Evolutionary conservation across 2,888 invertebrate genomes (phyloP).

Genomic region (Cheilosia vernalis): DNA sequence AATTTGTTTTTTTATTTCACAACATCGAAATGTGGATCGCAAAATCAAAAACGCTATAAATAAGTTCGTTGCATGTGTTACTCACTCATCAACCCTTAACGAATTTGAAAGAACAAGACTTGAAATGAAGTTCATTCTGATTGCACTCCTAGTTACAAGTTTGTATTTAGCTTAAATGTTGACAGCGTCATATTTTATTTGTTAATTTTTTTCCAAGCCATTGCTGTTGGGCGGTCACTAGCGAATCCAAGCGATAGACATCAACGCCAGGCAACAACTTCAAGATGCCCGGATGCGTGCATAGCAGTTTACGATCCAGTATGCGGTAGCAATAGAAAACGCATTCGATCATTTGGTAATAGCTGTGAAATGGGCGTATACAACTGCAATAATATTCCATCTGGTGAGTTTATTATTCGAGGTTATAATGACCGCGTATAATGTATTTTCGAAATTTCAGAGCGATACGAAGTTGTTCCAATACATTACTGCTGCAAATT

Average conservation of each 20-base stretch:
- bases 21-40: background rate
- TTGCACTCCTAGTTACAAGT: background rate
- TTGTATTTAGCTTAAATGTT: background rate
- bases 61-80: background rate
- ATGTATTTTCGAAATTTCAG: constrained; percentile 1
- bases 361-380: constrained; percentile 22
- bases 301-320: constrained; percentile 32
- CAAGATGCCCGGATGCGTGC: constrained; percentile 24
- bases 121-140: constrained; percentile 6
- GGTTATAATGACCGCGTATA: background rate
- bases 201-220: background rate
- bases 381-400: constrained; percentile 19
- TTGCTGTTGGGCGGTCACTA: background rate
- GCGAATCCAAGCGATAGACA: background rate
- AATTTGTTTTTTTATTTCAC: background rate
- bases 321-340: constrained; percentile 39
- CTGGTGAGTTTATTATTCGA: constrained; percentile 10
- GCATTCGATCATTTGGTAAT: constrained; percentile 37
- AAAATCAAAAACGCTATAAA: background rate
- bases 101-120: background rate
- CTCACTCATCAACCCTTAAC: background rate
- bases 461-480: constrained; percentile 3
- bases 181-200: background rate
- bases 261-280: background rate
- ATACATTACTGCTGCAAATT: constrained; percentile 35